phyloP scores from a whole-genome alignment of 37 sponge, comb jelly and placozoan genomes.

The Aphrocallistes beatrix region DNA sequence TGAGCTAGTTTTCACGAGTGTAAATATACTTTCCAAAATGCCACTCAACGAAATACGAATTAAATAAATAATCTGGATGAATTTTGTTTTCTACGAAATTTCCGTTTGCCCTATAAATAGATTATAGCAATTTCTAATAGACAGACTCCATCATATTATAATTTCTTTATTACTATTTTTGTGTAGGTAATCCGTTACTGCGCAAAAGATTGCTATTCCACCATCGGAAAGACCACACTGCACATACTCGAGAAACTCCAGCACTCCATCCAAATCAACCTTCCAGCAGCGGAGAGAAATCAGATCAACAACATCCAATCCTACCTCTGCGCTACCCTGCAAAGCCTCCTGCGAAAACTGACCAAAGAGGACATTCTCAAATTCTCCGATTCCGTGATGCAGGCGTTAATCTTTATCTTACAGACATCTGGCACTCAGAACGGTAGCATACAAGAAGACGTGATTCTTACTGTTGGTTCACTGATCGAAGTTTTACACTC shows the following conservation, averaged over 20 bases:
- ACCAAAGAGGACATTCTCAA: conserved; percentile 45
- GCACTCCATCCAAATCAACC: conserved; percentile 20
- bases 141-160: no score
- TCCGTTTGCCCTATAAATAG: no score
- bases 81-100: no score
- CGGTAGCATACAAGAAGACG: conserved; percentile 91
- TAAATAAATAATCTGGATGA: no score
- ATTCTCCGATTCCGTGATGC: conserved; percentile 65
- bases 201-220: conserved; percentile 69
- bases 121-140: no score
- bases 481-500: conserved; percentile 48
- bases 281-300: conserved; percentile 35
- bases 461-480: conserved; percentile 73
- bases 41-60: no score
- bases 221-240: conserved; percentile 60
- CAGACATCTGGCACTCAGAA: conserved; percentile 30
- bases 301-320: conserved; percentile 74
- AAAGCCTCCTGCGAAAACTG: conserved; percentile 77
- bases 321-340: conserved; percentile 85
- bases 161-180: no score
- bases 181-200: neutral
- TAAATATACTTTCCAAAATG: no score
- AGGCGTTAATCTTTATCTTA: conserved; percentile 61
- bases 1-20: no score
- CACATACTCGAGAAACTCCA: conserved; percentile 56